Evolutionary conservation across 2,797 vertebrate genomes (phyloP).

Genomic region (Gila robusta): DNA sequence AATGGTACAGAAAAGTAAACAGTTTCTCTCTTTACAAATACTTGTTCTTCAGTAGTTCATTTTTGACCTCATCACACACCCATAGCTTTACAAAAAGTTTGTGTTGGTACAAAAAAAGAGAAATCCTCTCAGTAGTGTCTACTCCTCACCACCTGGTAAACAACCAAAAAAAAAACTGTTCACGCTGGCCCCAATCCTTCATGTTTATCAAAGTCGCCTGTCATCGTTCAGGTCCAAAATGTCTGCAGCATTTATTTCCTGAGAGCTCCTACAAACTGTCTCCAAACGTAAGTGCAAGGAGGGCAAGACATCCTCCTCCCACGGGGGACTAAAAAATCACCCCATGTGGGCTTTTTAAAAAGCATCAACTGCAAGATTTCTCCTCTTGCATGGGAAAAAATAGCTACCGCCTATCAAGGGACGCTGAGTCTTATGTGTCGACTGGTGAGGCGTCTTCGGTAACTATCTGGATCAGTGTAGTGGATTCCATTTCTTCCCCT

Average conservation of each 20-base stretch:
- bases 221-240: slow-evolving; percentile 81
- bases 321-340: slow-evolving; percentile 75
- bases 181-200: slow-evolving; percentile 80
- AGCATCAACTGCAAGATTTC: slow-evolving; percentile 82
- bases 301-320: slow-evolving; percentile 73
- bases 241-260: slow-evolving; percentile 89
- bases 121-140: slow-evolving; percentile 90
- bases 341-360: slow-evolving; percentile 78
- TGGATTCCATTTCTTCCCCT: slow-evolving; percentile 74
- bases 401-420: slow-evolving; percentile 67
- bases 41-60: slow-evolving; percentile 86
- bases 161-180: slow-evolving; percentile 66
- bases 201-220: slow-evolving; percentile 72
- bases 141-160: slow-evolving; percentile 76
- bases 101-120: slow-evolving; percentile 81
- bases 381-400: slow-evolving; percentile 69
- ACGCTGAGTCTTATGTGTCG: slow-evolving; percentile 87
- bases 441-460: slow-evolving; percentile 91
- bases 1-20: slow-evolving; percentile 91
- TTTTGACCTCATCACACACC: slow-evolving; percentile 82
- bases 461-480: slow-evolving; percentile 84
- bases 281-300: slow-evolving; percentile 90
- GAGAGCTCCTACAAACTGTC: slow-evolving; percentile 87
- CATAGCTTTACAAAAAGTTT: slow-evolving; percentile 76
- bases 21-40: slow-evolving; percentile 86